phyloP scores from a whole-genome alignment of 2,113 vertebrate genomes.

The Microcebus murinus region DNA sequence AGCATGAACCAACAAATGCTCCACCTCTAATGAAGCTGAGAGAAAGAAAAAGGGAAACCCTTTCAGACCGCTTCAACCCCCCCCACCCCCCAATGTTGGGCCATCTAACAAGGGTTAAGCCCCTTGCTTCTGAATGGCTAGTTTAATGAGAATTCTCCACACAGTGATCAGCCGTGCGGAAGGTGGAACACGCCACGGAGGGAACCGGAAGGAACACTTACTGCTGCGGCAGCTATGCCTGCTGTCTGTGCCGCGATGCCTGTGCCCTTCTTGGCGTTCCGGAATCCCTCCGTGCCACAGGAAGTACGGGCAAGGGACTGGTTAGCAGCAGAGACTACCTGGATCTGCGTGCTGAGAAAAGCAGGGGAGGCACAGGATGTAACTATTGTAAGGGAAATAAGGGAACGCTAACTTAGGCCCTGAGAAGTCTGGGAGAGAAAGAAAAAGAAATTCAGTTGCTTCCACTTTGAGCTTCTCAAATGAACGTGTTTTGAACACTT shows the following conservation, averaged over 20 bases:
- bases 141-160: background rate
- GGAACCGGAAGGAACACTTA: slow-evolving; percentile 79
- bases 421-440: fast-evolving
- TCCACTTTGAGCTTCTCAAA: background rate
- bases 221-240: slow-evolving; percentile 90
- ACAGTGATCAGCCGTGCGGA: background rate
- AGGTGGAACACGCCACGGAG: fast-evolving
- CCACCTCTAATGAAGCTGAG: background rate
- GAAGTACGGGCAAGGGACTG: slow-evolving; percentile 86
- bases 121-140: background rate
- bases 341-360: slow-evolving; percentile 92
- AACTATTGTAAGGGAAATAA: background rate
- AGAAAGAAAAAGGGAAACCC: background rate
- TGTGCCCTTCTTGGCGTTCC: slow-evolving; percentile 93
- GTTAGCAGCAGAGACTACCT: slow-evolving; percentile 88
- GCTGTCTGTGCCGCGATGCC: slow-evolving; percentile 94
- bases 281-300: slow-evolving; percentile 96
- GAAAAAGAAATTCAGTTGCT: background rate
- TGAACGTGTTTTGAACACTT: background rate
- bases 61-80: background rate
- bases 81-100: background rate
- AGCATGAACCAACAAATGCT: background rate
- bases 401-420: background rate
- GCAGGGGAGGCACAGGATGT: too few species aligned
- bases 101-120: too few species aligned